A percentile compares a stretch with the other conserved stretches of the same genome.
phyloP scores from a whole-genome alignment of 1,140 invertebrate species.

The Bombus superbus region DNA sequence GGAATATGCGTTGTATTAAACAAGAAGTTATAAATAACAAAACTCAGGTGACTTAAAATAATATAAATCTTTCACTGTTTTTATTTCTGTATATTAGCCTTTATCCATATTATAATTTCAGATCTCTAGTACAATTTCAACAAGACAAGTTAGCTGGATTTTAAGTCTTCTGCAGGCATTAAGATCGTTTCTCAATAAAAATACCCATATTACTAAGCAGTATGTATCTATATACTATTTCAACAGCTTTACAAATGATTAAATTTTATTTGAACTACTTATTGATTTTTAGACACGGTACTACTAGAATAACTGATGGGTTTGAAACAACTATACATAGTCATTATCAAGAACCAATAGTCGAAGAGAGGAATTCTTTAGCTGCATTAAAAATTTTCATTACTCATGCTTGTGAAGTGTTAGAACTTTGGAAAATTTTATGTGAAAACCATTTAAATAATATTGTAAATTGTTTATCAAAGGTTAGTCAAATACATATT shows the following conservation, averaged over 20 bases:
- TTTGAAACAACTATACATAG: slow-evolving; percentile 76
- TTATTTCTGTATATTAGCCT: not conserved
- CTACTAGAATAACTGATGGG: slow-evolving; percentile 74
- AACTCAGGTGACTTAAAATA: slow-evolving; percentile 81
- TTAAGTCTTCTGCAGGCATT: slow-evolving; percentile 86
- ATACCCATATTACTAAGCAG: slow-evolving; percentile 83
- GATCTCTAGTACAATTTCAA: slow-evolving; percentile 82
- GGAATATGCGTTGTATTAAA: slow-evolving; percentile 89
- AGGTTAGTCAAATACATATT: slow-evolving; percentile 53
- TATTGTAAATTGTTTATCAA: slow-evolving; percentile 86
- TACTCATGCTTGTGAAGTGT: slow-evolving; percentile 92
- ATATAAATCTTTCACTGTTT: not conserved
- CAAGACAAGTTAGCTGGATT: slow-evolving; percentile 85
- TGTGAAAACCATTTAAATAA: slow-evolving; percentile 96
- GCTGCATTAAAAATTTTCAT: slow-evolving; percentile 91
- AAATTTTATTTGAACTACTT: slow-evolving; percentile 21
- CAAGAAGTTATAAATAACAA: slow-evolving; percentile 85
- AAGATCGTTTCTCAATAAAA: slow-evolving; percentile 86
- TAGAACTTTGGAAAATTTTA: slow-evolving; percentile 96
- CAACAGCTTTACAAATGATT: not conserved
- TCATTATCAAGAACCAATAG: slow-evolving; percentile 81
- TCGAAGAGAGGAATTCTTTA: slow-evolving; percentile 89
- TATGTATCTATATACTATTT: slow-evolving; percentile 47
- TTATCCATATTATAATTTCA: slow-evolving; percentile 56
- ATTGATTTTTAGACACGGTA: slow-evolving; percentile 60